These are phyloP conservation scores for Psilopogon haemacephalus DNA, from an alignment of 2,113 vertebrate species.

Conservation along the genomic window DNA sequence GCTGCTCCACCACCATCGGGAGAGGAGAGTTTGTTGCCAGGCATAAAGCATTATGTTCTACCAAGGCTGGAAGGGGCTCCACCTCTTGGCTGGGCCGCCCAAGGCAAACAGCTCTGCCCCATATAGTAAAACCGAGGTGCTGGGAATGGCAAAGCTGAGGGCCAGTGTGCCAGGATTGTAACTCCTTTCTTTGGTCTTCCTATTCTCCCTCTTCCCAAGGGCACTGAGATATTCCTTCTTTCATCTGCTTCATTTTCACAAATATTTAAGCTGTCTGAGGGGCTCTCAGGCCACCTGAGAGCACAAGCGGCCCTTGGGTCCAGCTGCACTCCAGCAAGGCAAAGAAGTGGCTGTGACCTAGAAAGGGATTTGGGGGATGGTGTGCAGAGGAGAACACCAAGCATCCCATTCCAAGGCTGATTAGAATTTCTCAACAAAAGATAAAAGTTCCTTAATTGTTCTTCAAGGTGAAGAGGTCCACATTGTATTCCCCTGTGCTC, in stretches of 20 bases:
- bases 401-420: not conserved
- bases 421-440: conserved; percentile 52
- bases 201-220: not conserved
- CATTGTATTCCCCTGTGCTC: not conserved
- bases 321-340: not conserved
- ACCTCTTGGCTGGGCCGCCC: not conserved
- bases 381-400: not conserved
- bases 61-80: not conserved
- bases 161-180: not conserved
- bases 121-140: accelerated
- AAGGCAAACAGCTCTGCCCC: accelerated
- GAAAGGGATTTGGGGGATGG: not conserved
- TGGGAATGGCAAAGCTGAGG: not conserved
- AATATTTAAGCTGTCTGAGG: not conserved
- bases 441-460: conserved; percentile 41
- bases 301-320: not conserved
- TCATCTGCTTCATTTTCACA: not conserved
- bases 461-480: conserved; percentile 36
- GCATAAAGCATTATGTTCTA: accelerated
- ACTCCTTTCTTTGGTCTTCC: not conserved
- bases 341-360: not conserved
- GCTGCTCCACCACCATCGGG: not conserved
- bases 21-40: not conserved
- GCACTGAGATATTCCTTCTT: not conserved
- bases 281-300: not conserved